Conservation (phyloP, 2,888 invertebrate genomes). For the Drosophila lacicola region DNA sequence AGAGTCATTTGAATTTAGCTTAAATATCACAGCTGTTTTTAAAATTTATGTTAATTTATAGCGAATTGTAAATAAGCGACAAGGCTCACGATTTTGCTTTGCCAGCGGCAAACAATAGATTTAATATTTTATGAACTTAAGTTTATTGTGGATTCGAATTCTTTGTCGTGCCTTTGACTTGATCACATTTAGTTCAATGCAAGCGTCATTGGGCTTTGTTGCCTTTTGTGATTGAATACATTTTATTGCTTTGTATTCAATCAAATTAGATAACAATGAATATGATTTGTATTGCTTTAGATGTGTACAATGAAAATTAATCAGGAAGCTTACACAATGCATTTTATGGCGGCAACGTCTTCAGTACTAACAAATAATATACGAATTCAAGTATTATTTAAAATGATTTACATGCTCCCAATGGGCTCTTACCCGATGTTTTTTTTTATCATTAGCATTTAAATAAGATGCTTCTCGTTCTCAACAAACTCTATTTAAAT, state of each 20-base stretch:
- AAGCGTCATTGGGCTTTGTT: slow-evolving; percentile 14
- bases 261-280: slow-evolving; percentile 43
- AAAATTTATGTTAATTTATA: slow-evolving; percentile 72
- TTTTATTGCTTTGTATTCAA: slow-evolving; percentile 58
- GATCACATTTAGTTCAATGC: slow-evolving; percentile 40
- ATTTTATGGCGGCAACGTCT: slow-evolving; percentile 37
- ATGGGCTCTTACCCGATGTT: background rate
- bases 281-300: slow-evolving; percentile 25
- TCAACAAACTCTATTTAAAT: no score
- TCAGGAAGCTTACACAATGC: slow-evolving; percentile 51
- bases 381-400: background rate
- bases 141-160: slow-evolving; percentile 21
- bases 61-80: slow-evolving; percentile 53
- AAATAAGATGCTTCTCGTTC: no score
- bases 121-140: slow-evolving; percentile 40
- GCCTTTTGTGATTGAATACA: slow-evolving; percentile 25
- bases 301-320: slow-evolving; percentile 51
- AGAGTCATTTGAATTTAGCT: slow-evolving; percentile 54
- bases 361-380: background rate
- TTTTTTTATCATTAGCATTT: no score
- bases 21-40: slow-evolving; percentile 28
- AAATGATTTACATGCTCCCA: slow-evolving; percentile 4
- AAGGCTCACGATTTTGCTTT: slow-evolving; percentile 50
- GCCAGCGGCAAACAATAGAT: slow-evolving; percentile 47
- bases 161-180: slow-evolving; percentile 23